Evolutionary conservation across 2,113 vertebrate genomes (phyloP).

Genomic region (Pseudois nayaur): DNA sequence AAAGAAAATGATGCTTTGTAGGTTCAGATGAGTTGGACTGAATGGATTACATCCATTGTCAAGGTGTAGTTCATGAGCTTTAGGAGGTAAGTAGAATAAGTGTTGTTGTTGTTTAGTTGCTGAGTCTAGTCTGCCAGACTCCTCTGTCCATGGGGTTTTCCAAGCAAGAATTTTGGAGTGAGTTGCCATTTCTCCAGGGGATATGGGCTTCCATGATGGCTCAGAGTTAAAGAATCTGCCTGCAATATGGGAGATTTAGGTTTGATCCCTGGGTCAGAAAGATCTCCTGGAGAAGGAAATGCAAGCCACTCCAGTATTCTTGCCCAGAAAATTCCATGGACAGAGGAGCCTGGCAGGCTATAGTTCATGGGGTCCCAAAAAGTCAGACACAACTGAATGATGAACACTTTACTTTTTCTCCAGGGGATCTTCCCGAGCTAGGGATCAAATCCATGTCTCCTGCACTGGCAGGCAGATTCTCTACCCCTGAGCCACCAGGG

Average conservation of each 20-base stretch:
- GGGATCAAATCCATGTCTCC: not conserved
- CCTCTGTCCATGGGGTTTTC: not conserved
- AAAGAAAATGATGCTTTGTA: not conserved
- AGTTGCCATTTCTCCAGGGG: not conserved
- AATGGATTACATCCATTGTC: not conserved
- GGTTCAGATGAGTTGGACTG: not conserved
- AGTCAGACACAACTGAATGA: not conserved
- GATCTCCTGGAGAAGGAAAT: not conserved
- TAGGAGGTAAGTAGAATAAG: not conserved
- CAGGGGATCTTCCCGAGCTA: not conserved
- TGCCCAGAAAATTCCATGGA: not conserved
- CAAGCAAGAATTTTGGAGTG: not conserved
- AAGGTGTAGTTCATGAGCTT: not conserved
- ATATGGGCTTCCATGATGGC: not conserved
- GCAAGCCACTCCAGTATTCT: not conserved
- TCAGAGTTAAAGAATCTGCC: not conserved
- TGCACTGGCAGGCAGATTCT: not conserved
- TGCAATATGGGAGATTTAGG: not conserved
- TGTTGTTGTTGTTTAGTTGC: not conserved
- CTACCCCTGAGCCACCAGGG: not conserved
- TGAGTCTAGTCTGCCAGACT: not conserved
- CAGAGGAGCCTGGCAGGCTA: not conserved
- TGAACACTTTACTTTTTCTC: not conserved
- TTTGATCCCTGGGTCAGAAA: not conserved
- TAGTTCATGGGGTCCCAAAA: not conserved